Conservation (phyloP, 2,888 invertebrate species). For the Nowickia ferox region DNA sequence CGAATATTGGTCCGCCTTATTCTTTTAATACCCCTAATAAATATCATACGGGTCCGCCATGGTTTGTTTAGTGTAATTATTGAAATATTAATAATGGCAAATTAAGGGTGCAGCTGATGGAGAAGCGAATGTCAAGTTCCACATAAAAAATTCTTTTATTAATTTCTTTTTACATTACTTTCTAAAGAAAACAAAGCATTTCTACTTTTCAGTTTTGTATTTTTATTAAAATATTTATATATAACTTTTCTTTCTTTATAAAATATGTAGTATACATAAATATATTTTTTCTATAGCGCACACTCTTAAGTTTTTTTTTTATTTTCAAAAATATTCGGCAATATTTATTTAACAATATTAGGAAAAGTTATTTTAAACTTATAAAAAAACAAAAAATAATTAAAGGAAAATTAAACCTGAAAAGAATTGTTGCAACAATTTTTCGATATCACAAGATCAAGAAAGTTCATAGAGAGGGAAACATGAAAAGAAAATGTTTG, state of each 20-base stretch:
- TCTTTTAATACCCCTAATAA: no score
- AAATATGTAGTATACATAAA: conserved; percentile 20
- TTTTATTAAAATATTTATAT: conserved; percentile 35
- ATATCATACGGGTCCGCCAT: no score
- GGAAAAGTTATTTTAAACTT: conserved; percentile 68
- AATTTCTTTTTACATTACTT: not conserved
- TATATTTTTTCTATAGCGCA: conserved; percentile 62
- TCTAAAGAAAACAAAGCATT: not conserved
- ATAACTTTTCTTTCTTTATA: conserved; percentile 54
- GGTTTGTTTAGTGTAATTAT: no score
- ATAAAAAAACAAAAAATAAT: conserved; percentile 66
- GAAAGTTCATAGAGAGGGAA: conserved; percentile 70
- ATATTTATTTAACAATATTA: conserved; percentile 60
- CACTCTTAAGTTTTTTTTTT: conserved; percentile 53
- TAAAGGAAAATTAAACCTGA: conserved; percentile 73
- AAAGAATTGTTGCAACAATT: conserved; percentile 75
- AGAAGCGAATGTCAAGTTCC: no score
- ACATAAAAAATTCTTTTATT: not conserved
- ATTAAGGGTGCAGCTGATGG: no score
- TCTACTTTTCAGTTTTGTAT: conserved; percentile 33
- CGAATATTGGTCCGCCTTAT: no score
- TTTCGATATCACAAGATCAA: conserved; percentile 76
- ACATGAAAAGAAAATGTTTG: conserved; percentile 57
- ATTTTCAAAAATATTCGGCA: conserved; percentile 49
- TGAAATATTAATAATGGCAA: no score